A percentile compares a stretch with the other conserved stretches of the same genome.
These are phyloP conservation scores for Cylloceria caligata DNA, from an alignment of 2,888 invertebrate genomes.

Conservation along the genomic window DNA sequence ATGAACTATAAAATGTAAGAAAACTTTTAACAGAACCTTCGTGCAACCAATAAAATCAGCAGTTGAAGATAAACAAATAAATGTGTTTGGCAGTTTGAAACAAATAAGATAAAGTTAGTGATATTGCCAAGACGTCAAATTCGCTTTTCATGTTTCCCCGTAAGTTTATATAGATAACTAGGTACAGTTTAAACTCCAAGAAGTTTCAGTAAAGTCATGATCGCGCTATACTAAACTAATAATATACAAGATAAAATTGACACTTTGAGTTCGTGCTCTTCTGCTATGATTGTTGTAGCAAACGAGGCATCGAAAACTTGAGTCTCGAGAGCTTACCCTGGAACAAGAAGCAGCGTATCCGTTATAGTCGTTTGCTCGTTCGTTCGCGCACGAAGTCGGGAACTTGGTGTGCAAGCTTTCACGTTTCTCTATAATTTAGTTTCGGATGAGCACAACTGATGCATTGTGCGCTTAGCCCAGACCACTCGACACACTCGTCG, in stretches of 20 bases:
- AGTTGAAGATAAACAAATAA: not conserved
- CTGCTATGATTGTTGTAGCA: slow-evolving; percentile 49
- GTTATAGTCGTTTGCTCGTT: slow-evolving; percentile 14
- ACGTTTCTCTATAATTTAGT: slow-evolving; percentile 27
- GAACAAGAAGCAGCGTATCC: slow-evolving; percentile 37
- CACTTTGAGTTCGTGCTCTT: slow-evolving; percentile 34
- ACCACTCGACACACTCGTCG: slow-evolving; percentile 22
- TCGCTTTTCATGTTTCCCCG: not conserved
- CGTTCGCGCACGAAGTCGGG: slow-evolving; percentile 36
- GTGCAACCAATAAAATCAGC: not conserved
- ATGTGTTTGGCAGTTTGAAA: not conserved
- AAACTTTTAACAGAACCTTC: too few species aligned
- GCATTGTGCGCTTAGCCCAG: slow-evolving; percentile 47
- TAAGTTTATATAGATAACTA: not conserved
- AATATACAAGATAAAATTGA: slow-evolving; percentile 45
- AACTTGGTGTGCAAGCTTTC: slow-evolving; percentile 49
- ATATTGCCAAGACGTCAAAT: not conserved
- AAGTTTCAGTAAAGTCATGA: not conserved
- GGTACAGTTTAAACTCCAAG: not conserved
- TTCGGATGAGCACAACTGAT: slow-evolving; percentile 28
- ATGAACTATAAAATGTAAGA: too few species aligned
- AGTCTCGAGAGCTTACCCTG: not conserved
- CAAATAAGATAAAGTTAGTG: not conserved
- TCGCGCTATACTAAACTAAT: not conserved
- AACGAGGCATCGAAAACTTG: slow-evolving; percentile 46